phyloP scores from a whole-genome alignment of 2,797 vertebrate species.

The Steatocranus sp. region DNA sequence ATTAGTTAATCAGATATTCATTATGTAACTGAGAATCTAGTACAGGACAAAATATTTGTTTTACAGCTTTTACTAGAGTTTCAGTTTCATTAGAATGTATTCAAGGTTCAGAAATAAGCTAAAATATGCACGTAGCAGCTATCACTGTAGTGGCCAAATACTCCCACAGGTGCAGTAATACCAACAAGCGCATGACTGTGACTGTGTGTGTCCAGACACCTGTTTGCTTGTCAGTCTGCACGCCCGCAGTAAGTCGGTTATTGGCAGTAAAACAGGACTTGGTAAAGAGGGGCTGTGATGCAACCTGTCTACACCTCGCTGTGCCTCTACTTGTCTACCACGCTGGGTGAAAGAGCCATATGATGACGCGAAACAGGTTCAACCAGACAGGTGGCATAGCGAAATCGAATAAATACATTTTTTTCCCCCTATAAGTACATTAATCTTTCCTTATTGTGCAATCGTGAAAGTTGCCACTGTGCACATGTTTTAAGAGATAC shows the following conservation, averaged over 20 bases:
- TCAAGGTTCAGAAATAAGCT: neutral
- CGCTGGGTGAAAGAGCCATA: neutral
- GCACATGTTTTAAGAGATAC: neutral
- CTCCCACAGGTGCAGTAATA: constrained; percentile 3
- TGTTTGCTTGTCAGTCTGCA: neutral
- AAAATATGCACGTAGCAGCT: neutral
- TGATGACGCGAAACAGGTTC: constrained; percentile 31
- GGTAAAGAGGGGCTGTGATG: constrained; percentile 4
- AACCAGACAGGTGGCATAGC: constrained; percentile 10
- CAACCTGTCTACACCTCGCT: neutral
- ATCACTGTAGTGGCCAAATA: neutral
- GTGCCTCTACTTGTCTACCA: constrained; percentile 34
- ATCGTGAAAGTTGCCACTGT: neutral
- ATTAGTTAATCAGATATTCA: neutral
- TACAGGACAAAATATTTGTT: neutral
- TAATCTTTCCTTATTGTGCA: neutral
- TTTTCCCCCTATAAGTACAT: neutral
- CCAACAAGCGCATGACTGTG: neutral
- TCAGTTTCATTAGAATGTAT: neutral
- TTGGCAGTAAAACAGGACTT: neutral
- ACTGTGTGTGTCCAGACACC: neutral
- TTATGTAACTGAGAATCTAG: neutral
- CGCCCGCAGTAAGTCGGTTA: neutral
- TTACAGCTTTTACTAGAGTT: neutral
- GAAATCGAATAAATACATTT: neutral